Conservation (phyloP, 2,888 invertebrate genomes). For the Phlogophora meticulosa region DNA sequence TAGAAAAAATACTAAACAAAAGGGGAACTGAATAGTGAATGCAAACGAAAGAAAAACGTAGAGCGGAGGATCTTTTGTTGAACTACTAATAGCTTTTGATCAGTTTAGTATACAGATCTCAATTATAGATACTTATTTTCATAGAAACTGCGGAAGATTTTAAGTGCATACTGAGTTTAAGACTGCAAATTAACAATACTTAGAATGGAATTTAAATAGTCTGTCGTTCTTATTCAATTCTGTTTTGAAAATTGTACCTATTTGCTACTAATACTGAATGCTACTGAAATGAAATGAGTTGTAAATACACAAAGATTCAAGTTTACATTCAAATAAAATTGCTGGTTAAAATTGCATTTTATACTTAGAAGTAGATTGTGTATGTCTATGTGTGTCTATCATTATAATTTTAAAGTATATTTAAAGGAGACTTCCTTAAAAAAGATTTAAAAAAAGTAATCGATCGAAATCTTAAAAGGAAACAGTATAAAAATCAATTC, state of each 20-base stretch:
- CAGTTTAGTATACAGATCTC: background rate
- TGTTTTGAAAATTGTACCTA: slow-evolving; percentile 7
- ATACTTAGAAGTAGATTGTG: background rate
- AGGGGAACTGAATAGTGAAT: background rate
- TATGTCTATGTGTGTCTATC: too few species aligned
- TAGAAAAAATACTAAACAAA: background rate
- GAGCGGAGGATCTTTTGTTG: background rate
- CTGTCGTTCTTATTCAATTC: slow-evolving; percentile 1
- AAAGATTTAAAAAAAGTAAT: too few species aligned
- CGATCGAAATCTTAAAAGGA: too few species aligned
- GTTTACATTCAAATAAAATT: slow-evolving; percentile 16
- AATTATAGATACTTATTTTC: slow-evolving; percentile 7
- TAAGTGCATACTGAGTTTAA: background rate
- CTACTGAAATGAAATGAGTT: too few species aligned
- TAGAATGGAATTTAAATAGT: background rate
- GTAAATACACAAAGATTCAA: too few species aligned
- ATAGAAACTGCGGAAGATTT: slow-evolving; percentile 4
- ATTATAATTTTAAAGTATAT: too few species aligned
- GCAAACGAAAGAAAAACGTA: background rate
- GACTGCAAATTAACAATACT: too few species aligned
- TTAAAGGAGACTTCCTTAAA: background rate
- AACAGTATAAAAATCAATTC: too few species aligned
- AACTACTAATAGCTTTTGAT: background rate
- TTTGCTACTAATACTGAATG: too few species aligned
- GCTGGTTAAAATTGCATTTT: background rate